Evolutionary conservation across 2,888 invertebrate species (phyloP).

Genomic region (Nycteola revayana): DNA sequence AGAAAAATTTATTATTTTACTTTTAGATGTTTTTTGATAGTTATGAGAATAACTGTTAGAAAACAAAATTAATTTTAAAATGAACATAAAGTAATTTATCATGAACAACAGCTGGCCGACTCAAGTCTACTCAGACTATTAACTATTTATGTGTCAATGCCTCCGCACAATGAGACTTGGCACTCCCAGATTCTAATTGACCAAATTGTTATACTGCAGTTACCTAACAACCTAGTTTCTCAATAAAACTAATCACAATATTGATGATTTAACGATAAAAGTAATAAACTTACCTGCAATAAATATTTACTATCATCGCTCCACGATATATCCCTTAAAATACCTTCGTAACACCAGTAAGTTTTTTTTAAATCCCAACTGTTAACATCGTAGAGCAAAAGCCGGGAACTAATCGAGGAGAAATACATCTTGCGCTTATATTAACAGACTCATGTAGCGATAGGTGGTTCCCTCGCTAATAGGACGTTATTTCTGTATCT

Average conservation of each 20-base stretch:
- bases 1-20: no score
- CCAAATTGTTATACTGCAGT: constrained; percentile 6
- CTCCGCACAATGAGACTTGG: constrained; percentile 28
- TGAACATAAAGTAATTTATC: no score
- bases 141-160: not conserved
- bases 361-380: constrained; percentile 78
- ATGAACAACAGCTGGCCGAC: no score
- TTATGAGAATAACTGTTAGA: no score
- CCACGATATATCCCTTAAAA: constrained; percentile 71
- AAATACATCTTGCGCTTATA: constrained; percentile 70
- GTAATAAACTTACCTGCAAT: constrained; percentile 56
- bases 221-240: constrained; percentile 5
- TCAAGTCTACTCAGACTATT: no score
- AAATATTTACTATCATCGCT: constrained; percentile 78
- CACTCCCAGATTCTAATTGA: constrained; percentile 19
- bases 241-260: no score
- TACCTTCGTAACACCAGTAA: constrained; percentile 70
- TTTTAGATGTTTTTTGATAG: no score
- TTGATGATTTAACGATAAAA: no score
- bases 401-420: constrained; percentile 78
- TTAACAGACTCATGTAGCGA: constrained; percentile 16
- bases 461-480: constrained; percentile 12
- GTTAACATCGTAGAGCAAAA: constrained; percentile 79
- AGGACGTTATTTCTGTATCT: constrained; percentile 10
- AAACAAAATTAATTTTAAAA: no score